Percentiles rank a stretch among this genome's conserved stretches.
Evolutionary conservation across 2,888 invertebrate genomes (phyloP).

Genomic region (Elegia similella): DNA sequence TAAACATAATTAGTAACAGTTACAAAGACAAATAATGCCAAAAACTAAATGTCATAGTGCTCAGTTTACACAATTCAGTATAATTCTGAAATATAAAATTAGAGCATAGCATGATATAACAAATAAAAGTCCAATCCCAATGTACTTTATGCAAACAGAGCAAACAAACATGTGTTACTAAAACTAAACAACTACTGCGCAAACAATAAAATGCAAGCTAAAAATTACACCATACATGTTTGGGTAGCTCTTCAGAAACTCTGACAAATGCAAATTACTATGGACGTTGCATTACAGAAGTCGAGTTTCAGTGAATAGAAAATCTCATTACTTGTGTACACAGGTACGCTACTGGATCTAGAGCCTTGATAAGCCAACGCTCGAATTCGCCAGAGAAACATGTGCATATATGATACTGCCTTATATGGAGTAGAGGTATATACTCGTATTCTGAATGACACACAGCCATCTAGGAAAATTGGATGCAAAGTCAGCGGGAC

Average conservation of each 20-base stretch:
- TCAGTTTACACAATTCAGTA: neutral
- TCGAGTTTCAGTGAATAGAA: slow-evolving; percentile 32
- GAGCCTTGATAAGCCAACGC: slow-evolving; percentile 47
- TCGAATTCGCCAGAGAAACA: slow-evolving; percentile 42
- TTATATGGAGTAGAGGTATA: slow-evolving; percentile 3
- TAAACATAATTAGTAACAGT: neutral
- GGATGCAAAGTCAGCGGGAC: slow-evolving; percentile 1
- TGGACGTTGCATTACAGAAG: slow-evolving; percentile 10
- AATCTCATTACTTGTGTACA: slow-evolving; percentile 46
- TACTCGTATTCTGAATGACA: slow-evolving; percentile 17
- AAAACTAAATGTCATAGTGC: neutral
- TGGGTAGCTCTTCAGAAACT: slow-evolving; percentile 2
- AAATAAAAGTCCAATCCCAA: neutral
- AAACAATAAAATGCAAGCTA: slow-evolving; percentile 7
- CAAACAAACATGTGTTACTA: neutral
- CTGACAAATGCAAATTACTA: slow-evolving; percentile 17
- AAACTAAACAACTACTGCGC: slow-evolving; percentile 3
- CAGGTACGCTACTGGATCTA: slow-evolving; percentile 40
- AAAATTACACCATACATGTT: neutral
- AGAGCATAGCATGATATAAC: slow-evolving; percentile 1
- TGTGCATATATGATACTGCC: slow-evolving; percentile 14
- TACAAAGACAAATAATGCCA: neutral
- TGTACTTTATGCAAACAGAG: neutral
- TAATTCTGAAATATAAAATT: slow-evolving; percentile 2
- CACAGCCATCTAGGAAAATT: slow-evolving; percentile 6